Conservation (phyloP, 2,113 vertebrate genomes). For the Ciconia stormi region DNA sequence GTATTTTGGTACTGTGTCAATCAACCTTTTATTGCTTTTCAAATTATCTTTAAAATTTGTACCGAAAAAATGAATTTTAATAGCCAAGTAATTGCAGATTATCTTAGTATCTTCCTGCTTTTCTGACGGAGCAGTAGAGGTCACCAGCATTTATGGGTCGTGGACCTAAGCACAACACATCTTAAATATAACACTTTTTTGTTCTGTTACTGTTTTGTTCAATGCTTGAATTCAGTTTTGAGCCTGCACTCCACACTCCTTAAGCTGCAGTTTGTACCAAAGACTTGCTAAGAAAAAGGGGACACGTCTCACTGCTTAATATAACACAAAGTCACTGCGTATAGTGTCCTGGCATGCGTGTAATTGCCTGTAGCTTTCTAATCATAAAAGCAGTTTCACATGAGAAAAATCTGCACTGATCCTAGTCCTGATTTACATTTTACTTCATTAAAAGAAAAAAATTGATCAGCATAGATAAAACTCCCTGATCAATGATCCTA, state of each 20-base stretch:
- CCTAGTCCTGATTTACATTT: conserved; percentile 7
- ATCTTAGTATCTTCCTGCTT: background rate
- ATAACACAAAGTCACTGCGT: conserved; percentile 46
- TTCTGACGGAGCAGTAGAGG: conserved; percentile 4
- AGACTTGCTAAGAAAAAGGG: conserved; percentile 21
- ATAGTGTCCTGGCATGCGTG: conserved; percentile 5
- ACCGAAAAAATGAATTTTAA: background rate
- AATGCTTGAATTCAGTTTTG: background rate
- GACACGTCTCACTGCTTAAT: conserved; percentile 28
- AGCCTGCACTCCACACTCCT: background rate
- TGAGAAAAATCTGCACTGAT: conserved; percentile 24
- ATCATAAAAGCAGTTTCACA: conserved; percentile 23
- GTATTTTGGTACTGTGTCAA: background rate
- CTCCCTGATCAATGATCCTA: conserved; percentile 54
- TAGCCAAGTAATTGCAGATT: background rate
- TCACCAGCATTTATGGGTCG: background rate
- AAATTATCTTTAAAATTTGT: background rate
- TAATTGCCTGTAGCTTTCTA: conserved; percentile 43
- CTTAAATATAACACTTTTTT: background rate
- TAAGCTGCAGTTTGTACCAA: background rate
- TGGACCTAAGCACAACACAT: background rate
- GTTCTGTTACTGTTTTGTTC: background rate
- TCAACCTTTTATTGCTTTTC: background rate
- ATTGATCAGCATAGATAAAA: conserved; percentile 33
- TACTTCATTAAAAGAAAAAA: background rate